Evolutionary conservation across 2,113 vertebrate genomes (phyloP), one percentile per base, ranked within the genome.

Genomic region (Collichthys lucidus): DNA sequence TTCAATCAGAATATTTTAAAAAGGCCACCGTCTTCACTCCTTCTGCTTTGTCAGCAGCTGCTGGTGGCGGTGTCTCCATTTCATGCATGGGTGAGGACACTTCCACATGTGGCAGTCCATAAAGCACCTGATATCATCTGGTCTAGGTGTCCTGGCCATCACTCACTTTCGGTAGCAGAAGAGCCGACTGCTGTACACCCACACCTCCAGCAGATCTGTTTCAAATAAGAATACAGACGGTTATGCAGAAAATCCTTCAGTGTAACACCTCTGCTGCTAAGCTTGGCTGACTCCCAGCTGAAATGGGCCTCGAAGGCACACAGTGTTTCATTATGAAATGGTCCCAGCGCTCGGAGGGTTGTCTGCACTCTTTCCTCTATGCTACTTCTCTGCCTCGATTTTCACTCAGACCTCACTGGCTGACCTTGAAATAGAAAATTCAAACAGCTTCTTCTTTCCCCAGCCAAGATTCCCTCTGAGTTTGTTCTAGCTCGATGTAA

Each of bases 371-470:
- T 19, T 31, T 66, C 57, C 65, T 56, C 26, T 1, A 19, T 11
- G 40, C 15, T 31, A 3, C 59, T 7, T 59, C 59, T 82, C 52
- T 44, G 80, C 67, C 52, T 83, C 4, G 1, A 67, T 73, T 83
- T 78, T 53, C 61, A 47, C 55, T 77, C 74, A 65, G 53, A 77
- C 59, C 73, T 83, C 9, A 11, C 59, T 60, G 44, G 53, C 68
- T 78, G 81, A 83, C 81, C 74, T 78, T 83, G 67, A 83, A 77
- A 67, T 50, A 8, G 67, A 31, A 76, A 82, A 80, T 53, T 68
- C 63, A 59, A 55, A 71, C 47, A 35, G 63, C 26, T 26, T 76
- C 79, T 22, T 75, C 74, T 42, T 44, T 59, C 29, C 19, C 9
- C 52, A 53, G 74, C 61, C 74, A 66, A 46, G 74, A 77, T 46